phyloP scores from a whole-genome alignment of 2,797 vertebrate genomes.

The Semaprochilodus insignis region DNA sequence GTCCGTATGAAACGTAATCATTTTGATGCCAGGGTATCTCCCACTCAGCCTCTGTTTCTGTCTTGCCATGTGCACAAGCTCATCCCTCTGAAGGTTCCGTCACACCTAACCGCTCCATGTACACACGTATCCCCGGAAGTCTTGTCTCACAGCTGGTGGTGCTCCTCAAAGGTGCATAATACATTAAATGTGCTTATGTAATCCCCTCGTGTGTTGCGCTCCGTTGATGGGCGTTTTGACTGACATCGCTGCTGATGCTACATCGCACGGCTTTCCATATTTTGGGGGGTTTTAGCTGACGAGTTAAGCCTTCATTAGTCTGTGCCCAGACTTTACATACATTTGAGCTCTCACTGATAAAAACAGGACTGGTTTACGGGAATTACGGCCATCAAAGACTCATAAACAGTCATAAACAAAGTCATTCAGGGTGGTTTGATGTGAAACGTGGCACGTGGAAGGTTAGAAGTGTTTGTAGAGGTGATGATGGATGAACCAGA shows the following conservation, averaged over 20 bases:
- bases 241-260: neutral
- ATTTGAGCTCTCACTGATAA: neutral
- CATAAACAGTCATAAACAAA: no score
- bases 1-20: no score
- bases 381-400: neutral
- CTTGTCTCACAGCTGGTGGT: neutral
- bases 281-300: neutral
- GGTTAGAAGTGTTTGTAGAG: no score
- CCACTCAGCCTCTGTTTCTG: neutral
- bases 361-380: neutral
- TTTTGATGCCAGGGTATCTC: neutral
- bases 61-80: neutral
- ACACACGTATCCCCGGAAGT: neutral
- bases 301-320: neutral
- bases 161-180: neutral
- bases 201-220: neutral
- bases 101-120: constrained; percentile 1
- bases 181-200: neutral
- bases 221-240: neutral
- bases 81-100: neutral
- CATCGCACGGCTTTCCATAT: neutral
- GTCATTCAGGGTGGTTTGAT: no score
- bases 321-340: neutral
- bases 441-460: no score
- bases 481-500: no score